Base-by-base conservation (phyloP, 2,113 vertebrate genomes). In the Microtus richardsoni region DNA sequence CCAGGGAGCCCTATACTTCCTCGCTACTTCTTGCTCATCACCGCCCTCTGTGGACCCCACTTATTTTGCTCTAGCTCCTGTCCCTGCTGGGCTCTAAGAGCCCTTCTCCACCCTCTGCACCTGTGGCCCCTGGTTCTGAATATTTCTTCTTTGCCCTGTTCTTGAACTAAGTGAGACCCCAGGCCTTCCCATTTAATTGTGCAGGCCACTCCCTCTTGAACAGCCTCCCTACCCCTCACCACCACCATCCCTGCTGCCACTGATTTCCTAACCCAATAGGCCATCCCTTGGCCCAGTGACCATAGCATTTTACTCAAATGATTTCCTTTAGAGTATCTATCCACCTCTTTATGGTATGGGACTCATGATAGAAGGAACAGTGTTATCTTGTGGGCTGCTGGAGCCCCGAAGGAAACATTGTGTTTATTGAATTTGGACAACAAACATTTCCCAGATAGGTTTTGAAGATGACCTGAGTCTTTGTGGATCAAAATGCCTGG, bases 41-140 rank as follows among this genome's bases (percentile, higher is more conserved):
- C 39, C 49, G 3, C 28, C 16, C 64, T 80, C 24, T 1, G 0
- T 3, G 64, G 47, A 36, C 24, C 14, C 0, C n/a, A 36, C 66
- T 79, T 21, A 0, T 70, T 89, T 24, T 36, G 73, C 30, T 49
- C 39, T 36, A 14, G 6, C 8, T 58, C 49, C n/a, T 26, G 39
- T 54, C 13, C 75, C 78, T 62, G 28, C 44, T 11, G 36, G 66
- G 60, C 30, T 26, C 52, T 71, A 14, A 3, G 74, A 24, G 2
- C 11, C 21, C 36, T 60, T 78, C 22, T 54, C 71, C 71, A 36
- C 2, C 19, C 41, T 70, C 64, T 36, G 60, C 84, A 36, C 64
- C 58, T 54, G 70, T 44, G 14, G 28, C 19, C 49, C 41, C 52
- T 60, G 30, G 58, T 62, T 44, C 83, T 87, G 41, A 28, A 28